These are phyloP conservation scores for Pectinophora gossypiella DNA, from an alignment of 1,140 invertebrate species.

Conservation along the genomic window DNA sequence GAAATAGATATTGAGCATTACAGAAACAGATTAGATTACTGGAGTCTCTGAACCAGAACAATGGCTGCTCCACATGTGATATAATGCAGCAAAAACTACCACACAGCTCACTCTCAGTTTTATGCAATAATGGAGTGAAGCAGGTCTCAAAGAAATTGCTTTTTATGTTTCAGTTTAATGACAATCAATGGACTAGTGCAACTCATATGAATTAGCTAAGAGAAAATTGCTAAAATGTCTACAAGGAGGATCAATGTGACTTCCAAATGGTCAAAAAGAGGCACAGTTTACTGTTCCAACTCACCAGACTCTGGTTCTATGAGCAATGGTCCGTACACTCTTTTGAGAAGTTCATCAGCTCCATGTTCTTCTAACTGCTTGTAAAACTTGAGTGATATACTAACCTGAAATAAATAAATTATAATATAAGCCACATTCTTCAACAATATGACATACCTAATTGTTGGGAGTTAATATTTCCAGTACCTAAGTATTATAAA, in stretches of 20 bases:
- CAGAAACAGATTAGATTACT: neutral
- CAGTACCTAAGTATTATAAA: conserved; percentile 4
- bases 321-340: conserved; percentile 91
- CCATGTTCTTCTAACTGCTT: conserved; percentile 98
- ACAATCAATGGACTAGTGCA: too few species aligned
- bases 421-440: too few species aligned
- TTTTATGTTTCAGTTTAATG: too few species aligned
- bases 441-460: too few species aligned
- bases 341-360: conserved; percentile 95
- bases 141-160: neutral
- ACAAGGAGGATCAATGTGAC: too few species aligned
- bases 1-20: neutral
- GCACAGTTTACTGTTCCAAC: too few species aligned
- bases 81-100: neutral
- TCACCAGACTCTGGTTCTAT: conserved; percentile 90
- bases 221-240: too few species aligned
- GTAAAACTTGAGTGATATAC: conserved; percentile 99
- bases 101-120: neutral
- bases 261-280: too few species aligned
- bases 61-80: neutral
- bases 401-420: conserved; percentile 85
- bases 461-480: too few species aligned
- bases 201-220: too few species aligned
- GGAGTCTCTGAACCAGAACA: neutral
- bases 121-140: neutral